Conservation (phyloP, 2,113 vertebrate species). For the Procavia capensis region DNA sequence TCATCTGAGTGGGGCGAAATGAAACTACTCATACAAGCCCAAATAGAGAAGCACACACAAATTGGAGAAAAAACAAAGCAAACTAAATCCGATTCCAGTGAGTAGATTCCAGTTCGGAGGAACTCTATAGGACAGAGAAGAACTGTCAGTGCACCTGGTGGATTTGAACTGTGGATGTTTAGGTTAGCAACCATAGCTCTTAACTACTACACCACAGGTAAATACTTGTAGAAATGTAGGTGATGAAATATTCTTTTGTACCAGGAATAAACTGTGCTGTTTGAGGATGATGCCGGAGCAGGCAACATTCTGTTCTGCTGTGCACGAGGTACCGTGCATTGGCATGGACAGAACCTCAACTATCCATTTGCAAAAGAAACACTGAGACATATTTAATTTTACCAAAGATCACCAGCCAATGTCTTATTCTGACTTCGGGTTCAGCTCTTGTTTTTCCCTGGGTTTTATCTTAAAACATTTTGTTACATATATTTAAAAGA, state of each 20-base stretch:
- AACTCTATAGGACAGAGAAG: too few species aligned
- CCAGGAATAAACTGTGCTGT: background rate
- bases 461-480: too few species aligned
- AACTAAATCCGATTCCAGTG: too few species aligned
- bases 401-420: background rate
- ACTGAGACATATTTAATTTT: background rate
- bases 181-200: too few species aligned
- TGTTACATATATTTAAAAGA: too few species aligned
- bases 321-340: background rate
- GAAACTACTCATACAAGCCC: background rate
- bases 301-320: background rate
- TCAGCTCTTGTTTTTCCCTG: too few species aligned
- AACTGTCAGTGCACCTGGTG: too few species aligned
- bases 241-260: conserved; percentile 17
- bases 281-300: background rate
- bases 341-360: background rate
- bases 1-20: background rate
- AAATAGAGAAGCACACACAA: background rate
- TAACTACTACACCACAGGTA: too few species aligned
- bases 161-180: too few species aligned
- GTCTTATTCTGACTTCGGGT: too few species aligned
- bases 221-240: background rate
- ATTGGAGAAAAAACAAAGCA: too few species aligned
- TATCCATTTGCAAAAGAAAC: background rate
- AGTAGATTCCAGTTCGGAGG: too few species aligned